These are phyloP conservation scores for Luperina nickerlii DNA, from an alignment of 2,888 invertebrate genomes.

Conservation along the genomic window DNA sequence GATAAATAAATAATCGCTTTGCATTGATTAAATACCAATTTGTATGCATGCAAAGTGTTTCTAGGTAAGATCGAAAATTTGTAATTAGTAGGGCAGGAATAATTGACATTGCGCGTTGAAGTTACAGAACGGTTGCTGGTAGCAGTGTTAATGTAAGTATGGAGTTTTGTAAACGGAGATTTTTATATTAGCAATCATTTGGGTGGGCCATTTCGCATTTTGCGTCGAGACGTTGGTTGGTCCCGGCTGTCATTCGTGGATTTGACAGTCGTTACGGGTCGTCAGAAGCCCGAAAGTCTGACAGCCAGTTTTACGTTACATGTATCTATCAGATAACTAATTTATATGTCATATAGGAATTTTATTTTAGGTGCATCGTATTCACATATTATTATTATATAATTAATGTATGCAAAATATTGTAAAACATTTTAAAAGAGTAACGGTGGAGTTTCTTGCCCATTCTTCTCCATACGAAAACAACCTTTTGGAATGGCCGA, in stretches of 20 bases:
- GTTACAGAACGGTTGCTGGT: not conserved
- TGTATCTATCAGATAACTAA: no score
- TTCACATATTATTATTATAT: no score
- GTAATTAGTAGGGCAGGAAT: conserved; percentile 18
- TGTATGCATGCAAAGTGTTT: conserved; percentile 44
- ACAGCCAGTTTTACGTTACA: not conserved
- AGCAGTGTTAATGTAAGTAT: not conserved
- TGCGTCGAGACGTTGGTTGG: no score
- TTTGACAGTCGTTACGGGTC: not conserved
- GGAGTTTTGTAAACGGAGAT: not conserved
- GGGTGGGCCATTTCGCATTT: not conserved
- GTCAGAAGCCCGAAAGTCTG: not conserved
- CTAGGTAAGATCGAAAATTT: conserved; percentile 12
- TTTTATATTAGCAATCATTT: not conserved
- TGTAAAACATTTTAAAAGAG: no score
- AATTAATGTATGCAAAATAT: no score
- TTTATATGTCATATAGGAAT: no score
- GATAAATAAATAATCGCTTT: conserved; percentile 22
- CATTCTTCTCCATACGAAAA: no score
- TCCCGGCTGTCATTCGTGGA: not conserved
- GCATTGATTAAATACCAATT: conserved; percentile 38
- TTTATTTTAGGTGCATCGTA: no score
- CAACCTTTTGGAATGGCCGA: no score
- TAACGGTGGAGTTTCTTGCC: no score
- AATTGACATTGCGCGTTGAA: conserved; percentile 37